These are phyloP conservation scores for Halcyon leucocephala DNA, from an alignment of 2,797 vertebrate genomes.

Conservation along the genomic window DNA sequence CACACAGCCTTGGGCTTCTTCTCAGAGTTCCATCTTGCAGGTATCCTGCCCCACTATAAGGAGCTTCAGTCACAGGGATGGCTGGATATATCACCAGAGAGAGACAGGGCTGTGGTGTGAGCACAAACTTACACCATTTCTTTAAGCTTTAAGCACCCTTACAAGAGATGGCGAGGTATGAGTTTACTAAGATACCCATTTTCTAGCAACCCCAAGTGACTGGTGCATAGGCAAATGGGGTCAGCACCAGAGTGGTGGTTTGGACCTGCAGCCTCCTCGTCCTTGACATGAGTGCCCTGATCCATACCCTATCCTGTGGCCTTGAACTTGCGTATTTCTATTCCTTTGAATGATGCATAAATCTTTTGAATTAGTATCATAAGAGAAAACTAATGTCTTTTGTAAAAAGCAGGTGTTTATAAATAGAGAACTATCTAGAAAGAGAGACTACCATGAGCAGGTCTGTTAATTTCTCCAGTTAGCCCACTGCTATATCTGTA, in stretches of 20 bases:
- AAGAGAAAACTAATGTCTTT: neutral
- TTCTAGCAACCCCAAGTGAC: neutral
- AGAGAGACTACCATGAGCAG: neutral
- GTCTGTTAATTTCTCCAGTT: neutral
- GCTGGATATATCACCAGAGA: neutral
- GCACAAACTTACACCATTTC: neutral
- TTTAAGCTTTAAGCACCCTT: neutral
- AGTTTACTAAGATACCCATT: neutral
- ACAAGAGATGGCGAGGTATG: accelerated
- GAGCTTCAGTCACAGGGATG: neutral
- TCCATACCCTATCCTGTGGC: neutral
- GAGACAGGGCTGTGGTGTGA: neutral
- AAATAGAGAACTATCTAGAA: neutral
- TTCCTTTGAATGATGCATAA: neutral
- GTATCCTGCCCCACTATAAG: neutral
- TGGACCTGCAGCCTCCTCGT: neutral
- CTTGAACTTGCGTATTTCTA: neutral
- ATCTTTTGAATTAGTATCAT: neutral
- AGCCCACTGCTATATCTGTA: neutral
- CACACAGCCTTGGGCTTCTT: neutral
- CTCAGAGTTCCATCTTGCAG: neutral
- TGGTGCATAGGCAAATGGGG: neutral
- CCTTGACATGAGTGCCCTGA: neutral
- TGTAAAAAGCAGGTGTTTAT: neutral
- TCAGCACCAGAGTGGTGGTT: neutral